phyloP scores from a whole-genome alignment of 2,797 vertebrate genomes.

The Molothrus ater region DNA sequence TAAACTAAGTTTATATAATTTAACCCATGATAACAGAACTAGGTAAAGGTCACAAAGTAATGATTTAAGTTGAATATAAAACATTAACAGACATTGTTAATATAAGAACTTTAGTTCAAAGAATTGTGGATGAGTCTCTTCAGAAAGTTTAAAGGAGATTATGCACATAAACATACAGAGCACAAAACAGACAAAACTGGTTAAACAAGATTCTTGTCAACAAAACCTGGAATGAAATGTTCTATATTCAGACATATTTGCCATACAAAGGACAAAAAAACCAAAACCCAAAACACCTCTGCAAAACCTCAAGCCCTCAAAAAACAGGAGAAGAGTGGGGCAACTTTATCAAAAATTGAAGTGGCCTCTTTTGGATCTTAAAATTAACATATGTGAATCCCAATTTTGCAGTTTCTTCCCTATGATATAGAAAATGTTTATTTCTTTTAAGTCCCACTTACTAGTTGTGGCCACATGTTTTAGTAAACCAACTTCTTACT shows the following conservation, averaged over 20 bases:
- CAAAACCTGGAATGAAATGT: background rate
- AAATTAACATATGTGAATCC: background rate
- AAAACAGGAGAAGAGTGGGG: fast-evolving
- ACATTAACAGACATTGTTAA: slow-evolving; percentile 9
- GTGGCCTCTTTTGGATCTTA: background rate
- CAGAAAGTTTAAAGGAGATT: background rate
- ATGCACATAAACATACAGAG: background rate
- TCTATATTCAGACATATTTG: background rate
- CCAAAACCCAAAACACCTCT: background rate
- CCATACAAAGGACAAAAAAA: background rate
- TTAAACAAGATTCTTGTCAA: slow-evolving; percentile 38
- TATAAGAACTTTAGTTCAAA: background rate
- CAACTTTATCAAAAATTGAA: background rate
- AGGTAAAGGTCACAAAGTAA: background rate
- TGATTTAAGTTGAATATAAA: background rate
- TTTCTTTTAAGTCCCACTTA: background rate
- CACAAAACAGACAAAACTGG: slow-evolving; percentile 27
- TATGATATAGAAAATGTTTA: background rate
- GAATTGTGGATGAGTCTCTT: background rate
- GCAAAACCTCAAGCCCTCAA: background rate
- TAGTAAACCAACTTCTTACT: background rate
- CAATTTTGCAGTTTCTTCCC: background rate
- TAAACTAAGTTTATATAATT: background rate
- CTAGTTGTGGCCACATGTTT: background rate
- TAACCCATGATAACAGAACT: background rate